Conservation (phyloP, 1,140 invertebrate genomes). For the Drosophila subpulchrella region DNA sequence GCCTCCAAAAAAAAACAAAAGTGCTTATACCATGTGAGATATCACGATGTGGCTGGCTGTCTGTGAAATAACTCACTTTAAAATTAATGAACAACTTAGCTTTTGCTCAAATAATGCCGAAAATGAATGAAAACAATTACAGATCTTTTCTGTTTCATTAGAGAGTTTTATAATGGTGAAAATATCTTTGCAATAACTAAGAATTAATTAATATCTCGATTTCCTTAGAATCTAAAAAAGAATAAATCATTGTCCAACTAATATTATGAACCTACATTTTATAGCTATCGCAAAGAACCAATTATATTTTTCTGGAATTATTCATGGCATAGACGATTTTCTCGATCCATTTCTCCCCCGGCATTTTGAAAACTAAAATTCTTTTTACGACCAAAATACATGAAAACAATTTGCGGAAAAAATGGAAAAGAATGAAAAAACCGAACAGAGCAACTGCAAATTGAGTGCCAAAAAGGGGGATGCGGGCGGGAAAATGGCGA, state of each 20-base stretch:
- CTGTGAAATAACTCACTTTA: conserved; percentile 18
- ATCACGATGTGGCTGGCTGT: conserved; percentile 7
- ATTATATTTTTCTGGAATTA: not conserved
- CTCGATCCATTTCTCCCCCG: not conserved
- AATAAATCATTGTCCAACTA: no score
- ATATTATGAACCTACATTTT: no score
- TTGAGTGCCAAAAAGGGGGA: conserved; percentile 10
- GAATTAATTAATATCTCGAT: no score
- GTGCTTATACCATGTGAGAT: conserved; percentile 14
- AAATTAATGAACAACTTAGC: conserved; percentile 22
- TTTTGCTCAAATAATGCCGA: not conserved
- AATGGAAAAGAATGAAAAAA: not conserved
- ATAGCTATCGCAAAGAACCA: no score
- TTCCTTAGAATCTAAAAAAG: no score
- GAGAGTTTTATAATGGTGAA: no score
- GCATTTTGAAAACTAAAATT: conserved; percentile 3
- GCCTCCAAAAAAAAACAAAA: conserved; percentile 5
- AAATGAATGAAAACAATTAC: conserved; percentile 1
- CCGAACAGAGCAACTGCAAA: conserved; percentile 21
- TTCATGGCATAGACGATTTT: not conserved
- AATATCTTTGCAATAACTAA: no score
- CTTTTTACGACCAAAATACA: conserved; percentile 11
- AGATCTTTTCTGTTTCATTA: no score
- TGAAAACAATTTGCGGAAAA: conserved; percentile 5
- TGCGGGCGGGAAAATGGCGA: not conserved